Evolutionary conservation across 1,140 invertebrate genomes (phyloP).

Genomic region (Babylonia areolata): DNA sequence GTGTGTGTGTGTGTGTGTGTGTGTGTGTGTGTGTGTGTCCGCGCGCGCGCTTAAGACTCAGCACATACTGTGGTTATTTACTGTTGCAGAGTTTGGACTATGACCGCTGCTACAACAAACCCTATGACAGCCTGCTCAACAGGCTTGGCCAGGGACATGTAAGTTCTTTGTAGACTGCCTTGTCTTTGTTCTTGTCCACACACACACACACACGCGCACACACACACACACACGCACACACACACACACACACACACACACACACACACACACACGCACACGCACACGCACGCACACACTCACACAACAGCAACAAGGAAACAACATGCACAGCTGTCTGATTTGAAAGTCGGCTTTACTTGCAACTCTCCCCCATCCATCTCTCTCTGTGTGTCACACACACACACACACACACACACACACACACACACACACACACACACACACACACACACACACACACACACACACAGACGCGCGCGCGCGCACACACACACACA

Average conservation of each 20-base stretch:
- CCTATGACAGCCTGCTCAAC: slow-evolving; percentile 45
- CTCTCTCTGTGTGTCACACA: no score
- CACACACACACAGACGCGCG: no score
- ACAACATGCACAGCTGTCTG: no score
- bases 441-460: no score
- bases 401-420: no score
- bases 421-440: no score
- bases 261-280: neutral
- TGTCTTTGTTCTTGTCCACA: neutral
- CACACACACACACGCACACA: slow-evolving; percentile 1
- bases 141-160: slow-evolving; percentile 45
- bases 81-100: slow-evolving; percentile 57
- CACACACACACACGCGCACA: neutral
- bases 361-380: no score
- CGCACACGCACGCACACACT: no score
- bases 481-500: no score
- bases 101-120: slow-evolving; percentile 56
- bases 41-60: neutral
- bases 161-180: slow-evolving; percentile 15
- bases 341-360: no score
- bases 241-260: neutral
- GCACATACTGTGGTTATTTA: neutral
- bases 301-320: no score
- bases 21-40: neutral
- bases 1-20: neutral